Conservation (phyloP, 1,140 invertebrate genomes). For the Trachelipus rathkii region DNA sequence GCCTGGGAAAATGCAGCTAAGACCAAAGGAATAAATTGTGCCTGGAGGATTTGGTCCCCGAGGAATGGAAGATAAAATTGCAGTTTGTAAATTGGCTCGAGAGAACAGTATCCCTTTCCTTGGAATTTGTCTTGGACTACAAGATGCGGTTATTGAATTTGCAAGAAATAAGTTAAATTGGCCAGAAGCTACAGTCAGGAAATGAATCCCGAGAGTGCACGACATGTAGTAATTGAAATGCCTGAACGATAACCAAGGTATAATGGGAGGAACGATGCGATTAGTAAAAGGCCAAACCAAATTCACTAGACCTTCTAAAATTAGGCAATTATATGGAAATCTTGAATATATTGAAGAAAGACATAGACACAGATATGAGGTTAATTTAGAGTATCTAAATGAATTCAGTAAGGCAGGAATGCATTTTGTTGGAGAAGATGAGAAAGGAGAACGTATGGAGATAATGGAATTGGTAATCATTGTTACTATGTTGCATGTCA, state of each 20-base stretch:
- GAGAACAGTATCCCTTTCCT: constrained; percentile 84
- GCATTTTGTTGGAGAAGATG: constrained; percentile 77
- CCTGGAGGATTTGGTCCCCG: constrained; percentile 95
- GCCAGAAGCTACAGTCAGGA: constrained; percentile 80
- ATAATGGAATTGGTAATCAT: constrained; percentile 66
- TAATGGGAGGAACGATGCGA: constrained; percentile 97
- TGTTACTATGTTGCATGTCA: constrained; percentile 93
- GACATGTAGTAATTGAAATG: constrained; percentile 95
- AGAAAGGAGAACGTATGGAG: constrained; percentile 84
- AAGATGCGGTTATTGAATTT: constrained; percentile 95
- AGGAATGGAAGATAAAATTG: constrained; percentile 94
- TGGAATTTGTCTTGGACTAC: constrained; percentile 94
- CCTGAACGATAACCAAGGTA: constrained; percentile 87
- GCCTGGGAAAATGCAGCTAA: constrained; percentile 89
- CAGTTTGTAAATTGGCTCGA: constrained; percentile 88
- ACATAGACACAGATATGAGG: constrained; percentile 75
- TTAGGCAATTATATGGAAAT: constrained; percentile 75
- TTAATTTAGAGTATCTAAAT: background rate
- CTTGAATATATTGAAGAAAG: constrained; percentile 81
- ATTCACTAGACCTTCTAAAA: constrained; percentile 57
- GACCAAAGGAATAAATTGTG: constrained; percentile 80
- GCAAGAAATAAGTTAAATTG: constrained; percentile 77
- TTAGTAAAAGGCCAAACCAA: constrained; percentile 84
- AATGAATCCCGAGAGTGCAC: constrained; percentile 65
- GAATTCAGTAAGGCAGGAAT: constrained; percentile 60